Evolutionary conservation across 2,113 vertebrate species (phyloP).

Genomic region (Turdus rufiventris): DNA sequence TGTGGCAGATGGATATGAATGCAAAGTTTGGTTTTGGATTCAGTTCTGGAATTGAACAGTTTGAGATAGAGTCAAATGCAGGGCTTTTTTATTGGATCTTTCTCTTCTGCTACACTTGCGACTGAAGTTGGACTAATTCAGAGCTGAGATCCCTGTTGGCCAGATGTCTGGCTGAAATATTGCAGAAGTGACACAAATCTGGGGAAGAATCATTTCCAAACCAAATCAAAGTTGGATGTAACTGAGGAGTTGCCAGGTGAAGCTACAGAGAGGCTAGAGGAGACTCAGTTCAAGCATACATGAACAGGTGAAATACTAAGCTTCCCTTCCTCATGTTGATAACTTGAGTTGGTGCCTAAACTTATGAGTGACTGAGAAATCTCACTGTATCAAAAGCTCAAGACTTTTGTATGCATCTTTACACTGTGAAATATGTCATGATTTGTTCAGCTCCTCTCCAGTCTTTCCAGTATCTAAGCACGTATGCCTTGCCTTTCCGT

Average conservation of each 20-base stretch:
- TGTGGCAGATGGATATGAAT: neutral
- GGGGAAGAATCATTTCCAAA: neutral
- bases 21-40: conserved; percentile 34
- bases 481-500: neutral
- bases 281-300: neutral
- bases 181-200: rapidly evolving
- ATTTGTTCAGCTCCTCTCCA: neutral
- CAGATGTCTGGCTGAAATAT: neutral
- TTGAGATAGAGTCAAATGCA: neutral
- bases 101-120: neutral
- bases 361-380: neutral
- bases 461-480: neutral
- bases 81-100: neutral
- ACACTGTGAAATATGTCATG: neutral
- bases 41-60: neutral
- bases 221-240: neutral
- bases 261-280: neutral
- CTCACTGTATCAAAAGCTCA: neutral
- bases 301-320: neutral
- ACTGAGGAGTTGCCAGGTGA: neutral
- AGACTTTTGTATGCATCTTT: neutral
- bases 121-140: neutral
- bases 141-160: neutral
- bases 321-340: neutral
- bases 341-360: neutral